Base-by-base conservation (phyloP, 2,113 vertebrate genomes). In the Pseudolaguvia tuberculata region DNA sequence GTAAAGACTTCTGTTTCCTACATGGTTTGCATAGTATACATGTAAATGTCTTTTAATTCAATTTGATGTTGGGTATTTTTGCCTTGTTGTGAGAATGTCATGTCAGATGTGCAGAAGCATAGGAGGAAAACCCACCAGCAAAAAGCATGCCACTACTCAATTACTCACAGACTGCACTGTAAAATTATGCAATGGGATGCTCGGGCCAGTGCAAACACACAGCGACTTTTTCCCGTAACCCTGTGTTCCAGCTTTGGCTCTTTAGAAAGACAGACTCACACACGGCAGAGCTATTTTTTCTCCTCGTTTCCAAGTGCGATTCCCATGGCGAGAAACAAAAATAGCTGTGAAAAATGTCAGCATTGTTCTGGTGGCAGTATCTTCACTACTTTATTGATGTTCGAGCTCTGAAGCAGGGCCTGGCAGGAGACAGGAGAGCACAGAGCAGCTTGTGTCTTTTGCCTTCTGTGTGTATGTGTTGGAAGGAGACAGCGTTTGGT, bases 151-250 rank as follows among this genome's bases (percentile, higher is more conserved):
- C 72, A 73, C 48, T 42, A 35, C 50, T 62, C 48, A 52, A 53
- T 73, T 63, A 52, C 72, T 63, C 55, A 63, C 47, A 73, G 31
- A 73, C 29, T 73, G 48, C 14, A 76, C 69, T 82, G 78, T 85
- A 81, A 86, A 85, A 80, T 79, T 78, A 85, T 83, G 63, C 5
- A 27, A 69, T 69, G 80, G 45, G 23, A 80, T 48, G 14, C 21
- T 57, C 17, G 14, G 20, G 83, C 86, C 89, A 88, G 88, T 76
- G 85, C 81, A 84, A 90, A 89, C 85, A 85, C 72, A 73, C 74
- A 82, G 58, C 73, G 80, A 84, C 83, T 78, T 85, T 80, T 87
- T 85, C 79, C 85, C 86, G 56, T 81, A 88, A 87, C 83, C 81
- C 87, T 81, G 23, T 90, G 82, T 85, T 86, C 82, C 80, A 86